Percentiles rank a stretch among this genome's conserved stretches.
phyloP scores from a whole-genome alignment of 2,797 vertebrate genomes.

The Molossus molossus region DNA sequence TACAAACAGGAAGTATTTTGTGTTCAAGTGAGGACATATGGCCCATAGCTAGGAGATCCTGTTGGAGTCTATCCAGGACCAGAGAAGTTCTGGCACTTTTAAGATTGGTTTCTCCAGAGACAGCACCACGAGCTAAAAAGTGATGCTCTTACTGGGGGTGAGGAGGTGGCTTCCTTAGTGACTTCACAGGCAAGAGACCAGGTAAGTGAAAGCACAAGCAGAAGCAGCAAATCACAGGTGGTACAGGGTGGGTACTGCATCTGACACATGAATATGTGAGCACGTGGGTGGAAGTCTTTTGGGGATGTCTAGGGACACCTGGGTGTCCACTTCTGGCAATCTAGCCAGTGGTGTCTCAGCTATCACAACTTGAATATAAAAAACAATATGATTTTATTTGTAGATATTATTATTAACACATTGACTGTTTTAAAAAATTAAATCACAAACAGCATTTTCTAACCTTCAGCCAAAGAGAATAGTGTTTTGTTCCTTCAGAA shows the following conservation, averaged over 20 bases:
- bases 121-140: not conserved
- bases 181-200: not conserved
- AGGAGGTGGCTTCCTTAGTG: not conserved
- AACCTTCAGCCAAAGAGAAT: not conserved
- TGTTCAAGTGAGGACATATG: not conserved
- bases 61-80: not conserved
- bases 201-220: not conserved
- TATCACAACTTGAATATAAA: not conserved
- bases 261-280: not conserved
- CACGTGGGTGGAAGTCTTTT: not conserved
- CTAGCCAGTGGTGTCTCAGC: not conserved
- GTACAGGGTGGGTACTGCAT: not conserved
- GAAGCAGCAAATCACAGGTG: not conserved
- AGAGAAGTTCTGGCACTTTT: not conserved
- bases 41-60: not conserved
- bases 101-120: not conserved
- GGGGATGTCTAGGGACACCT: not conserved
- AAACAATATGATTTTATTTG: not conserved
- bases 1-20: not conserved
- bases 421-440: not conserved
- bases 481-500: not conserved
- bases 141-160: not conserved
- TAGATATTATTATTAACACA: not conserved
- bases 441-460: conserved; percentile 22
- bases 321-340: not conserved